Conservation (phyloP, 2,113 vertebrate species). For the Salminus brasiliensis region DNA sequence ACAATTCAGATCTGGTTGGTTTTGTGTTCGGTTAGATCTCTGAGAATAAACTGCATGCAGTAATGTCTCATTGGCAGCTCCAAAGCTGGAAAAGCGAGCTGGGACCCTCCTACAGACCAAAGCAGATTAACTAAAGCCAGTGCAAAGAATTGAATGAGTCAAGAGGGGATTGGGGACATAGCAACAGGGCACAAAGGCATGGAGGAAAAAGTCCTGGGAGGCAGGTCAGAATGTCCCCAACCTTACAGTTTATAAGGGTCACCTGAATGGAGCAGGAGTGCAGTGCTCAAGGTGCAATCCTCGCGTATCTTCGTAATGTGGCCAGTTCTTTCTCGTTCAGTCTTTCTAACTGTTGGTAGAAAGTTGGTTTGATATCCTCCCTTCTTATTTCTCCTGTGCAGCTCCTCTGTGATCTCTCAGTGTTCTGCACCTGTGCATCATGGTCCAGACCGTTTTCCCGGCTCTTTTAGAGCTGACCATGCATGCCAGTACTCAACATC, state of each 20-base stretch:
- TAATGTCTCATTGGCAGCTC: not conserved
- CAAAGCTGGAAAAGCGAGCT: not conserved
- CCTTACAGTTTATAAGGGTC: not conserved
- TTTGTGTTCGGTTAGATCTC: not conserved
- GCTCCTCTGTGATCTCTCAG: not conserved
- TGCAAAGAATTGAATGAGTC: conserved; percentile 3
- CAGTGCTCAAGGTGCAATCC: too few species aligned
- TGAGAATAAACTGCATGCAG: conserved; percentile 21
- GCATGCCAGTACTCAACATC: conserved; percentile 27
- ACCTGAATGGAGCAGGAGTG: not conserved
- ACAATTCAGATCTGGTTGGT: not conserved
- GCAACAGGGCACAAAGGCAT: not conserved
- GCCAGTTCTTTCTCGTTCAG: not conserved
- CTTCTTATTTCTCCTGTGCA: not conserved
- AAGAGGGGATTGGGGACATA: conserved; percentile 6
- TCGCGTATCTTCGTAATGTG: not conserved
- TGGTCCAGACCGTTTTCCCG: not conserved
- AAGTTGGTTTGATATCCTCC: not conserved
- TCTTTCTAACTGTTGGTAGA: not conserved
- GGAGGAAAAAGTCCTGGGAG: not conserved
- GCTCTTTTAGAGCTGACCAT: conserved; percentile 39
- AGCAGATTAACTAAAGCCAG: conserved; percentile 33
- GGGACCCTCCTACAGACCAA: not conserved
- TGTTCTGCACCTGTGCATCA: conserved; percentile 14
- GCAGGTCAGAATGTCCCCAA: not conserved